A percentile compares a stretch with the other conserved stretches of the same genome.
Conservation (phyloP, 2,113 vertebrate species). For the Melanocharis versteri region DNA sequence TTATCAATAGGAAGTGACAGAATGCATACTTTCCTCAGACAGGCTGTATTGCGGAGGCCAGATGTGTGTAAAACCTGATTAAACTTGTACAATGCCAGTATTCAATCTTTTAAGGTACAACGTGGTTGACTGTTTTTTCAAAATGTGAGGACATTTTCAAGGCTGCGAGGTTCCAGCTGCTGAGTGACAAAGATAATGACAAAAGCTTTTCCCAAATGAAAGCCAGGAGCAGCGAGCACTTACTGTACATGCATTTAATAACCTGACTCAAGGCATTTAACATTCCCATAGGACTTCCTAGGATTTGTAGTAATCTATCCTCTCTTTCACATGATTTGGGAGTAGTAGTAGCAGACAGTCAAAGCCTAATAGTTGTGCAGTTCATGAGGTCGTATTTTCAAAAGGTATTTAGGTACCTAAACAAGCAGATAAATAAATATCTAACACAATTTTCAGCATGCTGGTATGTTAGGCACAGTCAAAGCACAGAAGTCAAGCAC, state of each 20-base stretch:
- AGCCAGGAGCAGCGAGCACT: background rate
- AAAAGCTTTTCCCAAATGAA: constrained; percentile 15
- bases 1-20: constrained; percentile 56
- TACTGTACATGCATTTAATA: background rate
- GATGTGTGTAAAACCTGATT: constrained; percentile 61
- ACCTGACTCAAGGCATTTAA: background rate
- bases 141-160: constrained; percentile 27
- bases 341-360: background rate
- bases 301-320: background rate
- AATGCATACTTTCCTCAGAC: constrained; percentile 11
- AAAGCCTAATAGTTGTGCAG: background rate
- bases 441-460: background rate
- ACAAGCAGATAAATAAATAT: background rate
- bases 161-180: constrained; percentile 17
- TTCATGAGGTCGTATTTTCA: background rate
- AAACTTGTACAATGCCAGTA: constrained; percentile 32
- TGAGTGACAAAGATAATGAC: constrained; percentile 44
- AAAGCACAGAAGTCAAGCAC: background rate
- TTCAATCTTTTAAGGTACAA: constrained; percentile 40
- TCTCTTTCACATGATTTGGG: background rate
- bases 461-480: background rate
- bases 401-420: background rate
- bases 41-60: constrained; percentile 26
- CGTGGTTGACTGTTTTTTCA: constrained; percentile 9
- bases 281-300: background rate